A percentile compares a stretch with the other conserved stretches of the same genome.
Evolutionary conservation across 2,888 invertebrate species (phyloP).

Genomic region (Ormyrus rosae): DNA sequence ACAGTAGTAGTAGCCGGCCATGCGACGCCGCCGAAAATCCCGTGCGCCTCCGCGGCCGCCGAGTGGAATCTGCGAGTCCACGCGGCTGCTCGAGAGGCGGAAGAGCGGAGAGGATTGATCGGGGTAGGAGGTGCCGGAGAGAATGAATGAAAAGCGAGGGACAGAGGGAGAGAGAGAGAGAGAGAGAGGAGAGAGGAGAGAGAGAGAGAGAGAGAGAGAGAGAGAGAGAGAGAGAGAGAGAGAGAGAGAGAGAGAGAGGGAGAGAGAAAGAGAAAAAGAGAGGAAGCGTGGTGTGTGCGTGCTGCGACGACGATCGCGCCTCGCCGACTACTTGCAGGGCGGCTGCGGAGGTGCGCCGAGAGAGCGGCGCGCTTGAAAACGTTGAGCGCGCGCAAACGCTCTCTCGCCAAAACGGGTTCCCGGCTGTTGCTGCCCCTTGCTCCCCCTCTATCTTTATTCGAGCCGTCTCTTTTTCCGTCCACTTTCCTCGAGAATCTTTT

Average conservation of each 20-base stretch:
- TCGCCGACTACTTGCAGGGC: constrained; percentile 34
- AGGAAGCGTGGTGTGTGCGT: neutral
- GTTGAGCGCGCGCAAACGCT: constrained; percentile 11
- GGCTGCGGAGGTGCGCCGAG: constrained; percentile 1
- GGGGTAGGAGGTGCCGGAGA: neutral
- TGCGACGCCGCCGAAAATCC: constrained; percentile 21
- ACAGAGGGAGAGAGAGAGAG: constrained; percentile 16
- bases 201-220: constrained; percentile 2
- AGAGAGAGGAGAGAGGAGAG: neutral
- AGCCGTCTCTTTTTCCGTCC: too few species aligned
- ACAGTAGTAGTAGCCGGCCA: constrained; percentile 21
- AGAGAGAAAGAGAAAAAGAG: neutral
- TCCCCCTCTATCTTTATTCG: neutral
- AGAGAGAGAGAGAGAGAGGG: constrained; percentile 15
- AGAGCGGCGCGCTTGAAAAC: constrained; percentile 7
- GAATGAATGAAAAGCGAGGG: neutral
- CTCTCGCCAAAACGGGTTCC: constrained; percentile 23
- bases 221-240: constrained; percentile 9
- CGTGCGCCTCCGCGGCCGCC: neutral
- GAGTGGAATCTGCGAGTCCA: neutral
- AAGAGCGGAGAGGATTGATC: neutral
- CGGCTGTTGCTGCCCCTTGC: neutral
- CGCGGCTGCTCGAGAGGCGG: neutral
- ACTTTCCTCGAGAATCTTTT: too few species aligned
- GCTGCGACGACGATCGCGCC: constrained; percentile 46